Evolutionary conservation across 1,140 invertebrate genomes (phyloP).

Genomic region (Leptestheria dahalacensis): DNA sequence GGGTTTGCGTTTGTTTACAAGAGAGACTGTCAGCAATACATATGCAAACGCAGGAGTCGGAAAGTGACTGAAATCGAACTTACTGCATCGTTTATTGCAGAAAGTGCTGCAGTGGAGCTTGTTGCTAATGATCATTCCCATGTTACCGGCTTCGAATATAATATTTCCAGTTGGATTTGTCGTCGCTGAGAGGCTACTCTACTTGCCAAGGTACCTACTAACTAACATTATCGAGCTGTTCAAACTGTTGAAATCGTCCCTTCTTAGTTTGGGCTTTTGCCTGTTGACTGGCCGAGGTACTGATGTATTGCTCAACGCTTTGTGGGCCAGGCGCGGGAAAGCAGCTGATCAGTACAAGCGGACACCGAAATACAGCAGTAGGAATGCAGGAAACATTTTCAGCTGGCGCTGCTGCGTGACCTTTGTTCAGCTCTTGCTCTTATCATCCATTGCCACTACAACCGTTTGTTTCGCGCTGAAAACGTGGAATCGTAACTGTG

Average conservation of each 20-base stretch:
- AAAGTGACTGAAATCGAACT: background rate
- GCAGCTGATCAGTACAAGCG: background rate
- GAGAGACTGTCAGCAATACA: background rate
- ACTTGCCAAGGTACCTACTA: constrained; percentile 57
- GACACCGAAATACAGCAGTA: constrained; percentile 7
- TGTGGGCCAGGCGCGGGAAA: background rate
- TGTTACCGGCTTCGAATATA: constrained; percentile 72
- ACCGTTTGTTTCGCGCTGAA: constrained; percentile 25
- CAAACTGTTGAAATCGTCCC: constrained; percentile 12
- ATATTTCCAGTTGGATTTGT: constrained; percentile 81
- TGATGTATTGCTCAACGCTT: constrained; percentile 19
- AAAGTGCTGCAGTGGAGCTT: constrained; percentile 28
- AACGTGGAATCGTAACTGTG: constrained; percentile 31
- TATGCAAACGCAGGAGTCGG: background rate
- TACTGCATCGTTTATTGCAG: background rate
- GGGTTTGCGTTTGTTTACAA: background rate
- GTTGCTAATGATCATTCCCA: constrained; percentile 55
- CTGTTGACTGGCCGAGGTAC: constrained; percentile 25
- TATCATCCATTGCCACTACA: constrained; percentile 7
- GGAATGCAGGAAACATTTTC: no score
- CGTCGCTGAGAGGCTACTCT: constrained; percentile 75
- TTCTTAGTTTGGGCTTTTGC: constrained; percentile 26
- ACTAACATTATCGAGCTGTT: constrained; percentile 10
- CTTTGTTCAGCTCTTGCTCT: constrained; percentile 16
- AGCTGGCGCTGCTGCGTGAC: constrained; percentile 16